Evolutionary conservation across 2,113 vertebrate genomes (phyloP).

Genomic region (rabbit (Oryctolagus cuniculus)): DNA sequence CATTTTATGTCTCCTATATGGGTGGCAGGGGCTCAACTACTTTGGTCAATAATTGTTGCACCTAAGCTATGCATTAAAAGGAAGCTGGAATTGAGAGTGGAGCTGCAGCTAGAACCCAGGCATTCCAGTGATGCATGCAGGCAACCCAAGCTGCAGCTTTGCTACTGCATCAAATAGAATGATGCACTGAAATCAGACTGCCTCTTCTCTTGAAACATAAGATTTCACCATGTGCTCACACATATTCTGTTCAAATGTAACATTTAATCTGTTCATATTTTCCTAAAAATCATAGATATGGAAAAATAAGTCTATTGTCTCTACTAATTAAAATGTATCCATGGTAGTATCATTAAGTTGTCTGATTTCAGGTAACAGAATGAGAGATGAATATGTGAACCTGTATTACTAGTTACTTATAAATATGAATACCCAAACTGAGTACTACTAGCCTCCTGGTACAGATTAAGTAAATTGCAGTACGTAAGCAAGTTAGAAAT

Average conservation of each 20-base stretch:
- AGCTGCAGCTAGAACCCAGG: too few relatives aligned
- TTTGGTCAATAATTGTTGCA: too few relatives aligned
- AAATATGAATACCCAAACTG: background rate
- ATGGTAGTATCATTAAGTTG: background rate
- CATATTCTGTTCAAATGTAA: background rate
- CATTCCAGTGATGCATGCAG: too few relatives aligned
- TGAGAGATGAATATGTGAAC: background rate
- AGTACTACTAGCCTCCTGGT: background rate
- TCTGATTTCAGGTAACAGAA: background rate
- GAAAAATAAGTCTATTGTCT: background rate
- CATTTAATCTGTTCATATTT: background rate
- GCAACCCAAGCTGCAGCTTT: too few relatives aligned
- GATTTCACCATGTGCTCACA: background rate
- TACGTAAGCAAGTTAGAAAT: background rate
- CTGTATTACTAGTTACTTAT: background rate
- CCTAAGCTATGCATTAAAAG: too few relatives aligned
- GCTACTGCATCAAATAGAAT: background rate
- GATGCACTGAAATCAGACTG: rapidly evolving
- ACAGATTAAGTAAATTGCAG: background rate
- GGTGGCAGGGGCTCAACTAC: too few relatives aligned
- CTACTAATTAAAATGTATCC: constrained; percentile 3
- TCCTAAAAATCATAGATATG: background rate
- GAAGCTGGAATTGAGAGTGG: too few relatives aligned
- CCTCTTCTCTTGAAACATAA: background rate
- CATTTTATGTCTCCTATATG: too few relatives aligned